These are phyloP conservation scores for Macropus fuliginosus DNA, from an alignment of 2,797 vertebrate genomes.

Conservation along the genomic window DNA sequence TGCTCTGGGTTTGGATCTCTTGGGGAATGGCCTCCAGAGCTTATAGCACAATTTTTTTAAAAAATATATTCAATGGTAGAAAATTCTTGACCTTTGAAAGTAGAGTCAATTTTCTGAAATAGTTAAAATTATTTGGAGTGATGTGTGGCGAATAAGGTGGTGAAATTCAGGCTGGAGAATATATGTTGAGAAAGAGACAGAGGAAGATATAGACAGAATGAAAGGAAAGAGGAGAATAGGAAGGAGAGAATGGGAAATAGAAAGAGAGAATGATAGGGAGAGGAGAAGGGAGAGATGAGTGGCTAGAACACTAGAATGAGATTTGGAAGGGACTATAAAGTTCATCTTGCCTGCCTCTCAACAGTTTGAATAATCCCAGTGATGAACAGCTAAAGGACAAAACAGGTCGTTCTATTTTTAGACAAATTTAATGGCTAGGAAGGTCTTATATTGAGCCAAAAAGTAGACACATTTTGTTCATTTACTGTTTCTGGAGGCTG, in stretches of 20 bases:
- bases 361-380: neutral
- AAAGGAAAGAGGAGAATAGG: neutral
- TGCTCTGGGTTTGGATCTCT: neutral
- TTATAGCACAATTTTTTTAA: neutral
- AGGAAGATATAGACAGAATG: neutral
- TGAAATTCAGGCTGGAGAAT: neutral
- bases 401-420: neutral
- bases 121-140: neutral
- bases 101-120: neutral
- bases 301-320: neutral
- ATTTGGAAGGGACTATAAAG: neutral
- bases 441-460: neutral
- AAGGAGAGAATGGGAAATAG: too few species aligned
- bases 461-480: neutral
- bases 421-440: neutral
- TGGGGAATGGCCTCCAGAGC: neutral
- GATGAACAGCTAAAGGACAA: neutral
- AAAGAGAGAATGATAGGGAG: too few species aligned
- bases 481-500: neutral
- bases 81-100: neutral
- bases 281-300: neutral
- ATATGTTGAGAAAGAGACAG: neutral
- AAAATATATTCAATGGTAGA: neutral
- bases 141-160: neutral
- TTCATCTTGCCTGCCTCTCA: neutral